Conservation (phyloP, 35 echinoderm and acorn worm genomes). For the Apostichopus japonicus region DNA sequence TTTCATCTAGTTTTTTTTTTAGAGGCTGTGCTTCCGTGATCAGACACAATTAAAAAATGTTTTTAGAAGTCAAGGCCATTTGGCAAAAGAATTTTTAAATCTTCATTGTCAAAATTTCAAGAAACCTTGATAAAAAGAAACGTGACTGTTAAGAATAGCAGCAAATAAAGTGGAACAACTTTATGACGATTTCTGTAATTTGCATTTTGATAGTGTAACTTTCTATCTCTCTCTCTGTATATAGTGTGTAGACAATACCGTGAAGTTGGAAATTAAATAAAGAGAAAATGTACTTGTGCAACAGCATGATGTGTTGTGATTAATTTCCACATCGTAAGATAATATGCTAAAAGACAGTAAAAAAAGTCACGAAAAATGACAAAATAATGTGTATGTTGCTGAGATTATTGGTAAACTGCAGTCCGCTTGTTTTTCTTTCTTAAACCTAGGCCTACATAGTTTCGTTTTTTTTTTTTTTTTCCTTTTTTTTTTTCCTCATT, state of each 20-base stretch:
- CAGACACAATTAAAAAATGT: no score
- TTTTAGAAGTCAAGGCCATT: no score
- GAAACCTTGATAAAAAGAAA: not conserved
- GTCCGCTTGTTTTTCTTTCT: no score
- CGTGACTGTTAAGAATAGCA: not conserved
- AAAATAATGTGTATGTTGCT: conserved; percentile 15
- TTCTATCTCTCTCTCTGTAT: not conserved
- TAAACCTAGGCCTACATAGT: not conserved
- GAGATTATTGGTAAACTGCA: not conserved
- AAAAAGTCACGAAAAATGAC: not conserved
- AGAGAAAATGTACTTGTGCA: not conserved
- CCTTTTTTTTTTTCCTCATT: not conserved
- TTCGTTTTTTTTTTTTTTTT: not conserved
- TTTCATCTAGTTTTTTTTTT: not conserved
- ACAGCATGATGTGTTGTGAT: not conserved
- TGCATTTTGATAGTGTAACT: not conserved
- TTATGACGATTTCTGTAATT: not conserved
- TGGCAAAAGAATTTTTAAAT: no score
- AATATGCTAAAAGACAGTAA: conserved; percentile 9
- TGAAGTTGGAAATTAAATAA: conserved; percentile 5
- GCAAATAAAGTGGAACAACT: not conserved
- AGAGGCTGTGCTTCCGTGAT: not conserved
- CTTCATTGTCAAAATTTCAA: not conserved
- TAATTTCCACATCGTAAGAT: not conserved
- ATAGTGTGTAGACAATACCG: conserved; percentile 2